Conservation (phyloP, 2,113 vertebrate species). For the Corydoras sp. region DNA sequence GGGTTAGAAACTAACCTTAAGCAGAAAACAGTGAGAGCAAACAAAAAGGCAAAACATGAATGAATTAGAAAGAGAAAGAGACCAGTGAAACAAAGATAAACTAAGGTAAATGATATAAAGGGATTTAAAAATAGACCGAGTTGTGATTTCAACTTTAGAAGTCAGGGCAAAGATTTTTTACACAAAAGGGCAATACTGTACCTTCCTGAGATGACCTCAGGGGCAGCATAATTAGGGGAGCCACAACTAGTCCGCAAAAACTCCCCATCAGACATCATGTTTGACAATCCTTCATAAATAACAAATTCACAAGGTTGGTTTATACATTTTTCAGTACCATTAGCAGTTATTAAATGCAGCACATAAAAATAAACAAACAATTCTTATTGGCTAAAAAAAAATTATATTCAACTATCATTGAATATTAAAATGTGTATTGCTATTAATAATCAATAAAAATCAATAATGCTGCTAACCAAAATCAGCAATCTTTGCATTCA, state of each 20-base stretch:
- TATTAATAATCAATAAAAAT: too few relatives aligned
- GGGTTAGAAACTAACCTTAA: too few relatives aligned
- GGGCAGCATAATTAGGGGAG: slow-evolving; percentile 96
- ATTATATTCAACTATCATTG: not conserved
- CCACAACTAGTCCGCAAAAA: slow-evolving; percentile 96
- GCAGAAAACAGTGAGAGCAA: not conserved
- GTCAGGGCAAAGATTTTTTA: too few relatives aligned
- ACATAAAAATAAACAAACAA: too few relatives aligned
- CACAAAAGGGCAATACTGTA: slow-evolving; percentile 47
- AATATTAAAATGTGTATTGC: too few relatives aligned
- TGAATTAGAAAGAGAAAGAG: not conserved
- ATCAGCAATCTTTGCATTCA: slow-evolving; percentile 98
- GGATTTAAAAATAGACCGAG: too few relatives aligned
- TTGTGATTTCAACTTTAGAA: too few relatives aligned
- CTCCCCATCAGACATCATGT: slow-evolving; percentile 99
- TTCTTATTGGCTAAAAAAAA: not conserved
- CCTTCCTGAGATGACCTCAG: slow-evolving; percentile 98
- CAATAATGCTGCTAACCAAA: slow-evolving; percentile 72
- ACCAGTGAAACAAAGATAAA: too few relatives aligned
- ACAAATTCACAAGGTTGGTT: too few relatives aligned
- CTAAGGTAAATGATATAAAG: too few relatives aligned
- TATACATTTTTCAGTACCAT: too few relatives aligned
- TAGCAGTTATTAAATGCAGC: too few relatives aligned
- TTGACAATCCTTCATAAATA: slow-evolving; percentile 81
- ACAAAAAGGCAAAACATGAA: not conserved